phyloP scores from a whole-genome alignment of 2,113 vertebrate genomes.

The Geococcyx californianus region DNA sequence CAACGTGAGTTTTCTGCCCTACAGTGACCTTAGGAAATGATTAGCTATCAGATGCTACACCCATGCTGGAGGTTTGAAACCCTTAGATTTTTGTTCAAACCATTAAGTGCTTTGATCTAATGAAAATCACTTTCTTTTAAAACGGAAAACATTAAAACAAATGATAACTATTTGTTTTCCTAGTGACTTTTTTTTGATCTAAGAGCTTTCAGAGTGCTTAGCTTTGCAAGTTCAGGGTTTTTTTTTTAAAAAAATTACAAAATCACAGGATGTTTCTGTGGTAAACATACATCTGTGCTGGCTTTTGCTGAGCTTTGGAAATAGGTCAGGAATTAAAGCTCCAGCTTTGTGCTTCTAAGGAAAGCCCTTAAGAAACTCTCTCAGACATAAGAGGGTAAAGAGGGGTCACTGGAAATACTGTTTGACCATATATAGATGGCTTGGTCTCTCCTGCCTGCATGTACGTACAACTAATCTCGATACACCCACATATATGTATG shows the following conservation, averaged over 20 bases:
- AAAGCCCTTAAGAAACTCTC: conserved; percentile 54
- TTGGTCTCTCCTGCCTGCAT: not conserved
- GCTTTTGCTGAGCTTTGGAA: conserved; percentile 60
- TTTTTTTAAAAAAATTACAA: not conserved
- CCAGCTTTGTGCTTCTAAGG: conserved; percentile 49
- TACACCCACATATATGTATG: not conserved
- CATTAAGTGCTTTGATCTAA: not conserved
- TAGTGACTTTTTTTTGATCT: conserved; percentile 24
- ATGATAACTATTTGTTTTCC: not conserved
- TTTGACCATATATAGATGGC: not conserved
- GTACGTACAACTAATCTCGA: accelerated
- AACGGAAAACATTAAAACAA: not conserved
- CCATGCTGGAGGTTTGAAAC: not conserved
- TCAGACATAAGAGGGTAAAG: conserved; percentile 51
- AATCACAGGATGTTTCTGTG: conserved; percentile 49
- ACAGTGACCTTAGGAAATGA: not conserved
- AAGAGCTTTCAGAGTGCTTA: conserved; percentile 23
- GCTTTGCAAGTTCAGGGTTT: conserved; percentile 17
- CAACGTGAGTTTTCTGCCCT: not conserved
- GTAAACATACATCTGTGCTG: conserved; percentile 59
- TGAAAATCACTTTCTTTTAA: not conserved
- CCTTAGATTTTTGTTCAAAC: not conserved
- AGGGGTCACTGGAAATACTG: conserved; percentile 37
- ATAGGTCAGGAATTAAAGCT: conserved; percentile 69
- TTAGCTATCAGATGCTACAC: not conserved